Evolutionary conservation across 2,797 vertebrate genomes (phyloP), one percentile per base, ranked within the genome.

Genomic region (Clarias laeviceps): DNA sequence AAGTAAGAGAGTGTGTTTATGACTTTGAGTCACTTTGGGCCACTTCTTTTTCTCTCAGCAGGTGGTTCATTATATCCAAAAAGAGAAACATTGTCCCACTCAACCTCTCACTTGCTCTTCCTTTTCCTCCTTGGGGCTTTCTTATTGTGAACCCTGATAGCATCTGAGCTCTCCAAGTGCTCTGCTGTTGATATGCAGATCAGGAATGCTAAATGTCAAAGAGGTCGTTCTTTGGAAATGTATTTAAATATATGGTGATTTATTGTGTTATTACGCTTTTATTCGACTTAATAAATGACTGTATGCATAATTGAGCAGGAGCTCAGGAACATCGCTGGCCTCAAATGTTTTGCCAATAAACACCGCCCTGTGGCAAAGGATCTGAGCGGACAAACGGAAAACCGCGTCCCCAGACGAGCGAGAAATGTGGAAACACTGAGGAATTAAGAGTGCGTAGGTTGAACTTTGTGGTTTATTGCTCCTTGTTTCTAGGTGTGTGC

Each of bases 141-240:
- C n/a, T 34, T 80, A 76, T 66, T 74, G 70, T 86, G 64, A 82
- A 82, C 50, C 2, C 56, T 82, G 56, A 87, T 57, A 66, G 69
- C 59, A 37, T 83, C 76, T 57, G 20, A 65, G 73, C 65, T 82
- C 56, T 77, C 65, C 4, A 64, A 68, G 73, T 70, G n/a, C 29
- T 72, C 18, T 20, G 59, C 61, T 65, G 69, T 76, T 73, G 82
- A 83, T 80, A 76, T 87, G 82, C 86, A 84, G 82, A 87, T 81
- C 45, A 57, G 37, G 50, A 80, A 87, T 74, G 76, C 85, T 84
- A 87, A 87, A 87, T 83, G 82, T 87, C 86, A 84, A 84, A 32
- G 77, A 84, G 76, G 59, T 62, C 14, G 14, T 66, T 84, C 70
- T 57, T 59, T 17, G 56, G 27, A 80, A 87, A 87, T 80, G 32